Evolutionary conservation across 2,888 invertebrate species (phyloP), one percentile per base, ranked within the genome.

Genomic region (Iselma pallidipennis): DNA sequence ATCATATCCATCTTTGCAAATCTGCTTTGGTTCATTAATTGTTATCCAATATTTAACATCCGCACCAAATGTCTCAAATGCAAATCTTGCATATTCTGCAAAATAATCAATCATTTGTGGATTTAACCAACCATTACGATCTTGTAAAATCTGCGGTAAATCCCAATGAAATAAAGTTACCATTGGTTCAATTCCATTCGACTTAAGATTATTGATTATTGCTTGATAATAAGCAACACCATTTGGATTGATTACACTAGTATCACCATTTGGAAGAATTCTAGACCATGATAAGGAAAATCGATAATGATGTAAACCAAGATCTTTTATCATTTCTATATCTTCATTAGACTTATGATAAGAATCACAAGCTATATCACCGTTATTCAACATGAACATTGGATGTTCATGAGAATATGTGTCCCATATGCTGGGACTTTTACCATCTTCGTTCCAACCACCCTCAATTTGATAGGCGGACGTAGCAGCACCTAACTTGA

Each of bases 231-330:
- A 92, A 59, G 86, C 59, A 14, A 70, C 55, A 16, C 70, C 70
- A 52, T 52, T 86, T 75, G 57, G 56, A 50, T 66, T 94, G 19
- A 91, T 82, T 19, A 85, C 75, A 71, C 88, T 86, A 12, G 85
- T 83, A 55, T 86, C 83, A n/a, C 90, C 92, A 9, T 83, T 85
- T 0, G 92, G 91, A 66, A 92, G 80, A 49, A 93, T 83, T 50
- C 93, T 82, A 0, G 90, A 80, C 93, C 93, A 93, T 0, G 91
- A 86, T 70, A 90, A 83, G 1, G 90, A 90, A 77, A 90, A 91
- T 48, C 90, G 83, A 77, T 90, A 90, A 58, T 87, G 84, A 67
- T 87, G 81, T 0, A 87, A 88, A n/a, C 87, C 86, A 1, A 89
- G 78, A 64, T 87, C 85, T 55, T 83, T 83, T 2, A 88, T 79